These are phyloP conservation scores for Epinotia bilunana DNA, from an alignment of 2,888 invertebrate genomes.

Conservation along the genomic window DNA sequence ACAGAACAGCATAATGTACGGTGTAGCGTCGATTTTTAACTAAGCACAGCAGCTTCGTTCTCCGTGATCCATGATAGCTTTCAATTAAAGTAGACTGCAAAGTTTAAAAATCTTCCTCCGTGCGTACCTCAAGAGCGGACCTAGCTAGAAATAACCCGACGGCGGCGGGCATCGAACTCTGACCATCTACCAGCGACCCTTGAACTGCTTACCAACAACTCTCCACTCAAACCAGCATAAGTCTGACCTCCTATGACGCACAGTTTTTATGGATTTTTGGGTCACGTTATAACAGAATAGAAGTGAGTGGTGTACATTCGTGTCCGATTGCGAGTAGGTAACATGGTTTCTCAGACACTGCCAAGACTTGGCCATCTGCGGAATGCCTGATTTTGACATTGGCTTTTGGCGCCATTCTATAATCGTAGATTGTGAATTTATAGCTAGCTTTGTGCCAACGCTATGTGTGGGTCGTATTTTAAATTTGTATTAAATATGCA, in stretches of 20 bases:
- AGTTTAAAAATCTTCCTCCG: neutral
- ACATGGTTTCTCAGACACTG: slow-evolving; percentile 43
- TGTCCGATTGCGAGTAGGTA: neutral
- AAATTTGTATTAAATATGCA: neutral
- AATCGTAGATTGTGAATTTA: slow-evolving; percentile 3
- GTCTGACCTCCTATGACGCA: neutral
- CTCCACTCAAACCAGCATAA: neutral
- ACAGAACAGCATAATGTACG: too few relatives aligned
- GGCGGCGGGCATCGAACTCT: slow-evolving; percentile 61
- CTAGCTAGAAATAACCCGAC: slow-evolving; percentile 40
- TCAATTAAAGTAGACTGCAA: neutral
- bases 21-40: too few relatives aligned
- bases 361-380: slow-evolving; percentile 20
- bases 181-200: slow-evolving; percentile 46
- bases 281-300: neutral
- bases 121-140: slow-evolving; percentile 7
- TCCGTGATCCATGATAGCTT: too few relatives aligned
- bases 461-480: neutral
- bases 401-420: slow-evolving; percentile 18
- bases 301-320: neutral
- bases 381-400: slow-evolving; percentile 26
- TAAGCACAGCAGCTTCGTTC: too few relatives aligned
- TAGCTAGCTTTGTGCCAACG: slow-evolving; percentile 15
- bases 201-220: neutral
- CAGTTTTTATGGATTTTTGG: neutral